Evolutionary conservation across 1,140 invertebrate species (phyloP), one percentile per base, ranked within the genome.

Genomic region (Zaprionus lachaisei): DNA sequence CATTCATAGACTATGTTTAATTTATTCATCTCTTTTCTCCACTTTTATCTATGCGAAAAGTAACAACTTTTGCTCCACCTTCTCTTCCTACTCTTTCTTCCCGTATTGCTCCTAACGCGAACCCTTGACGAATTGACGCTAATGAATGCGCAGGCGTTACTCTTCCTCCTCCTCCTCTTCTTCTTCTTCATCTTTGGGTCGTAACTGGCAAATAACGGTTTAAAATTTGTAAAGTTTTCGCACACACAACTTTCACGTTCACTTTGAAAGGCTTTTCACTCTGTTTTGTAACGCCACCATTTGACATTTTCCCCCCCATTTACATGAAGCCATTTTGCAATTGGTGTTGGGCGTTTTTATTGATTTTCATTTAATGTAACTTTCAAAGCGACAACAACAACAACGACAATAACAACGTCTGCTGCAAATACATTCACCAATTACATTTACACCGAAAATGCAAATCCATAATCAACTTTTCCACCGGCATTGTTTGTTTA

Each of bases 391-490:
- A 68, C 37, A 28, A 49, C 17, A 57, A 38, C 54, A 49, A 41
- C 49, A 28, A 47, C 77, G 47, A 81, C 6, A 7, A 6, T n/a
- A n/a, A n/a, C n/a, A n/a, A n/a, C 6, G 44, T 20, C 17, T n/a
- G 65, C 75, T 81, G 44, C 54, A 85, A 86, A 41, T 47, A 65
- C 20, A 76, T 47, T 17, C 7, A 9, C 6, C 41, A 9, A 47
- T 47, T 47, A 7, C 75, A 75, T 79, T 60, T 61, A 58, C 28
- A 54, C 66, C 82, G 49, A 56, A 86, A 87, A 83, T 83, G 83
- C 70, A 89, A 86, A 87, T 89, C 65, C 80, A 86, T 80, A 89
- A 83, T 86, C 77, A 89, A 78, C 68, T 83, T 78, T 83, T 60
- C 58, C 66, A 54, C 61, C 63, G 77, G 73, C 55, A 28, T 78